Conservation (phyloP, 2,113 vertebrate species). For the Silurus glanis region DNA sequence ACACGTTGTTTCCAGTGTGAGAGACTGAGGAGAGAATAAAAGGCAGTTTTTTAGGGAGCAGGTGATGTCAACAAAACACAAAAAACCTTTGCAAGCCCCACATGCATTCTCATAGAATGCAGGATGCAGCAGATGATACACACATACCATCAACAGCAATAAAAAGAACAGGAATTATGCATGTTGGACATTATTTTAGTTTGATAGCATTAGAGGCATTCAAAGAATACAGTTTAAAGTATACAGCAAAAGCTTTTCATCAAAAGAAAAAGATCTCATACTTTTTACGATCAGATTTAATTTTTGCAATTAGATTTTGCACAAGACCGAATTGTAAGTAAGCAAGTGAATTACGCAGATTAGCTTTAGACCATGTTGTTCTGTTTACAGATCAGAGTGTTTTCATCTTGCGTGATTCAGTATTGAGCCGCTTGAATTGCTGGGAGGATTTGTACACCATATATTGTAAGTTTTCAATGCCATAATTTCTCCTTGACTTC, state of each 20-base stretch:
- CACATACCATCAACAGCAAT: neutral
- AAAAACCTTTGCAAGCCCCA: slow-evolving; percentile 55
- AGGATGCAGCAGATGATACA: neutral
- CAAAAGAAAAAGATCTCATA: too few species aligned
- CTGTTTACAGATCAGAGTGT: neutral
- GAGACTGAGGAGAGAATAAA: neutral
- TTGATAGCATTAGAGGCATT: neutral
- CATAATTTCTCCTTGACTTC: neutral
- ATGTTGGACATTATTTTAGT: neutral
- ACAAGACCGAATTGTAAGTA: neutral
- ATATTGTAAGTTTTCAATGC: neutral
- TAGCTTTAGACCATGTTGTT: neutral
- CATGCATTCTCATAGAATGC: slow-evolving; percentile 46
- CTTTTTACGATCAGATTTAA: neutral
- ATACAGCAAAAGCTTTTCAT: neutral
- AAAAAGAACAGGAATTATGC: neutral
- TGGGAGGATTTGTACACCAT: neutral
- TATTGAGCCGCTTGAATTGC: neutral
- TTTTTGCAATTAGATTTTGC: neutral
- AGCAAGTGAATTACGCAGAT: neutral
- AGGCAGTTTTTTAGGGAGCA: slow-evolving; percentile 19
- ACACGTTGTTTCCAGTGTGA: neutral
- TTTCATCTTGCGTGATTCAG: neutral
- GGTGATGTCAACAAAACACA: slow-evolving; percentile 54
- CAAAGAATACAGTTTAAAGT: neutral